Conservation (phyloP, 2,113 vertebrate genomes). For the Naja naja region DNA sequence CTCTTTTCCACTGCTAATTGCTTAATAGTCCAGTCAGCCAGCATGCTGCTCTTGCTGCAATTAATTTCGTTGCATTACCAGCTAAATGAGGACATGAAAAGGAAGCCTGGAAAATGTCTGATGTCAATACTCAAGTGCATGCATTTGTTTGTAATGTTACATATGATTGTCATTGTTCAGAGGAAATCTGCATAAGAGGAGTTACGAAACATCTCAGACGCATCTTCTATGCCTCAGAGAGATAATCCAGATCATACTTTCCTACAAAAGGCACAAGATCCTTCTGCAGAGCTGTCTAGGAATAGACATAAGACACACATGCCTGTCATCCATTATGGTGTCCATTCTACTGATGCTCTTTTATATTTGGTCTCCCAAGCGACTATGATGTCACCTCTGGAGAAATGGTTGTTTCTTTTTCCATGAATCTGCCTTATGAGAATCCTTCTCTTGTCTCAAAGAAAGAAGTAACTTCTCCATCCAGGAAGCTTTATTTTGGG, state of each 20-base stretch:
- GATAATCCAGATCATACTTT: background rate
- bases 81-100: background rate
- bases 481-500: background rate
- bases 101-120: background rate
- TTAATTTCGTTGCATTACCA: background rate
- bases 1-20: background rate
- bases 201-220: background rate
- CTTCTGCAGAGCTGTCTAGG: background rate
- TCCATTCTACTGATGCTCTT: background rate
- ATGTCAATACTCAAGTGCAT: background rate
- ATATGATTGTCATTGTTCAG: no score
- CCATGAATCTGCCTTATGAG: background rate
- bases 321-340: background rate
- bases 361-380: background rate
- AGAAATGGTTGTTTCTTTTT: background rate
- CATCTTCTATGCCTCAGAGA: background rate
- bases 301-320: background rate
- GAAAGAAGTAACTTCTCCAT: background rate
- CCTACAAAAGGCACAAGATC: background rate
- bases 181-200: background rate
- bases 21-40: background rate
- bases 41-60: background rate
- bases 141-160: background rate
- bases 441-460: background rate
- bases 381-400: background rate